phyloP scores from a whole-genome alignment of 1,140 invertebrate species.

The Drosophila littoralis region DNA sequence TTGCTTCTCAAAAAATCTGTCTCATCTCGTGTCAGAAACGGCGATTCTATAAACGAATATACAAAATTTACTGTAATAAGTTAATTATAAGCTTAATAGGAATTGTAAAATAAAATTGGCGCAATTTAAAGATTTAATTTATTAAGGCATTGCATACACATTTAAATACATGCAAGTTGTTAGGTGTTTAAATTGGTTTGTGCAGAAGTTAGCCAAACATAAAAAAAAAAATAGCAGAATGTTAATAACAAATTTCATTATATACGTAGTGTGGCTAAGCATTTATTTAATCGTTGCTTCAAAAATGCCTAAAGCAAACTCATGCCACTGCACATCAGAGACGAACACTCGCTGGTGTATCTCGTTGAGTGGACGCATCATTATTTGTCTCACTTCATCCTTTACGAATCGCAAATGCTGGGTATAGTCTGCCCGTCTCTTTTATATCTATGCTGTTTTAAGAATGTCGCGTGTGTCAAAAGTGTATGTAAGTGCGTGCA shows the following conservation, averaged over 20 bases:
- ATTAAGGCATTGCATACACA: constrained; percentile 14
- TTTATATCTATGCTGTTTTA: constrained; percentile 44
- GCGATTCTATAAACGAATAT: background rate
- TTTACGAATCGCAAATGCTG: background rate
- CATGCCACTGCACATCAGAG: constrained; percentile 16
- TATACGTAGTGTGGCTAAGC: background rate
- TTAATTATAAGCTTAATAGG: background rate
- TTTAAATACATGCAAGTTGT: constrained; percentile 7
- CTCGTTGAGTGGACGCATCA: constrained; percentile 11
- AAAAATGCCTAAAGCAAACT: constrained; percentile 29
- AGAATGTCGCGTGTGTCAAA: constrained; percentile 12
- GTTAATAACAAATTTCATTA: background rate
- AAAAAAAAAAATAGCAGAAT: background rate
- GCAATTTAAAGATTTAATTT: constrained; percentile 25
- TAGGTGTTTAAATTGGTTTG: background rate
- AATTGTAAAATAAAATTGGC: constrained; percentile 29
- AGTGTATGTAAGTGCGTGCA: constrained; percentile 11
- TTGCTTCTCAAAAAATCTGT: background rate
- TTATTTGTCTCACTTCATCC: constrained; percentile 34
- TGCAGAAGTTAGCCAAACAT: background rate
- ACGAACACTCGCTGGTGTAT: constrained; percentile 22
- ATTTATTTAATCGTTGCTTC: constrained; percentile 11
- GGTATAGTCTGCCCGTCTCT: constrained; percentile 39
- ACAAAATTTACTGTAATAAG: constrained; percentile 1
- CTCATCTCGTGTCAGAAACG: background rate